Conservation (phyloP, 92 coral and sea anemone species). For the Umimayanthus kanabou region DNA sequence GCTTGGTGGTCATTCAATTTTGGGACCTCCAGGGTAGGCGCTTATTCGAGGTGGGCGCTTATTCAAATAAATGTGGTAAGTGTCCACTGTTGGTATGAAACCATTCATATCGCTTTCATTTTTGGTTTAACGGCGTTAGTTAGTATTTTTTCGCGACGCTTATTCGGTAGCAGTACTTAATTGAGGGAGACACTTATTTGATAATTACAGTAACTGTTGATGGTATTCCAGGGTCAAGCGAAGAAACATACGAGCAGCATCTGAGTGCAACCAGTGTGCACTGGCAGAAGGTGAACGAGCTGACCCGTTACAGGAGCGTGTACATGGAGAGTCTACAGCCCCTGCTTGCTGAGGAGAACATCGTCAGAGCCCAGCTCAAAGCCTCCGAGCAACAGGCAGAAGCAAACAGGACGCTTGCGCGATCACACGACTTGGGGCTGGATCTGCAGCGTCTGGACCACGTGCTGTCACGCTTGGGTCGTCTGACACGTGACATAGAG, state of each 20-base stretch:
- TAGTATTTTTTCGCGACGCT: too few relatives aligned
- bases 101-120: too few relatives aligned
- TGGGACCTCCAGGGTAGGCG: too few relatives aligned
- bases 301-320: conserved; percentile 48
- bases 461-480: conserved; percentile 51
- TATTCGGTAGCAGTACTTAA: too few relatives aligned
- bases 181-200: too few relatives aligned
- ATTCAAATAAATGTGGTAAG: too few relatives aligned
- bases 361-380: conserved; percentile 37
- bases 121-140: too few relatives aligned
- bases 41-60: too few relatives aligned
- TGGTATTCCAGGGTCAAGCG: not conserved
- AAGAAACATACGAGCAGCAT: conserved; percentile 50
- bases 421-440: conserved; percentile 61
- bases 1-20: too few relatives aligned
- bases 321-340: conserved; percentile 54
- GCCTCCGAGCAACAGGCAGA: conserved; percentile 34
- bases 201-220: not conserved
- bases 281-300: conserved; percentile 59
- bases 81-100: too few relatives aligned
- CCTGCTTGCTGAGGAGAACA: conserved; percentile 45
- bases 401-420: conserved; percentile 25
- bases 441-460: conserved; percentile 62
- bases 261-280: conserved; percentile 42
- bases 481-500: conserved; percentile 54